Percentiles rank a stretch among this genome's conserved stretches.
Conservation (phyloP, 2,888 invertebrate species). For the Andrena bicolor region DNA sequence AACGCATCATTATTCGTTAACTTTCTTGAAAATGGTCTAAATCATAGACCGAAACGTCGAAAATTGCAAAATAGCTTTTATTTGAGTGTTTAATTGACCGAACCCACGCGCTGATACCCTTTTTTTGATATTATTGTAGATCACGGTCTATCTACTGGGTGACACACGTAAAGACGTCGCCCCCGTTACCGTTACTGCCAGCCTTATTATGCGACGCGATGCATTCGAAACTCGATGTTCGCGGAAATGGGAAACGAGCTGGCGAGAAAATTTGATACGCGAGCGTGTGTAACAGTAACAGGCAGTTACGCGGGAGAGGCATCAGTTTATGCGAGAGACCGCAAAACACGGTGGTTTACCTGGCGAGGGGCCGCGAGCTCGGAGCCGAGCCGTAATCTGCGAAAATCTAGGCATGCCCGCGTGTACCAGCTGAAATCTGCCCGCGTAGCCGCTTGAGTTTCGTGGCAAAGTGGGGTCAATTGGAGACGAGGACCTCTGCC, state of each 20-base stretch:
- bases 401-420: constrained; percentile 70
- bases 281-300: background rate
- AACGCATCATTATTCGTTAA: no score
- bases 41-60: no score
- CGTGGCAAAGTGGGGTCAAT: constrained; percentile 81
- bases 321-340: constrained; percentile 31
- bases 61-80: no score
- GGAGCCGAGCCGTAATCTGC: constrained; percentile 62
- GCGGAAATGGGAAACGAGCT: constrained; percentile 25
- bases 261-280: constrained; percentile 34
- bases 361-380: constrained; percentile 13
- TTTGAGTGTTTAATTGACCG: no score
- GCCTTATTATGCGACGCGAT: background rate
- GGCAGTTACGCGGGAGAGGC: constrained; percentile 18
- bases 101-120: no score
- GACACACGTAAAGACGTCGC: no score
- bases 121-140: no score
- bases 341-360: constrained; percentile 53
- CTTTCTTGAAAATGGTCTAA: no score
- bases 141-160: no score
- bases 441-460: constrained; percentile 71
- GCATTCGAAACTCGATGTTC: background rate
- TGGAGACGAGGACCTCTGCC: constrained; percentile 76
- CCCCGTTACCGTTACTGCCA: background rate
- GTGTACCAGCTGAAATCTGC: constrained; percentile 70